These are phyloP conservation scores for Microcebus ravelobensis DNA, from an alignment of 2,113 vertebrate species.

Conservation along the genomic window DNA sequence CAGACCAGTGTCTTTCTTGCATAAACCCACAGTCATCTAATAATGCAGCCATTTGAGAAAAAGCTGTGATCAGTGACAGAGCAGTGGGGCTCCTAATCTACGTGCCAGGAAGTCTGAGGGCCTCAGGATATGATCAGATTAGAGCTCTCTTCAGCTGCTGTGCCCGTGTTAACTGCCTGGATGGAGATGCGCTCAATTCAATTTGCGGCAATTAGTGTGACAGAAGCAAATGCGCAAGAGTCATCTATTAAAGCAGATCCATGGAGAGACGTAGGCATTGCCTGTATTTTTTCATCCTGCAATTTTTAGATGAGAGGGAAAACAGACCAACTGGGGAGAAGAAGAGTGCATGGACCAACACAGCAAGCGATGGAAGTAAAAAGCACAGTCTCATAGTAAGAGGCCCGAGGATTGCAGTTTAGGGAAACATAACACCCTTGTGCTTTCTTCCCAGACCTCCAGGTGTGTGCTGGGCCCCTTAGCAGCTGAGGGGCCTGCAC, in stretches of 20 bases:
- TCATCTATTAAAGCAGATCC: not conserved
- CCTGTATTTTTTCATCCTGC: not conserved
- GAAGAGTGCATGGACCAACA: rapidly evolving
- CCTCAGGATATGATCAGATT: constrained; percentile 53
- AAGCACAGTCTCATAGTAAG: not conserved
- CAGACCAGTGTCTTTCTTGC: not conserved
- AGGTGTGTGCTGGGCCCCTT: not conserved
- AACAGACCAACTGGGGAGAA: not conserved
- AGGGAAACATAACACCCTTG: not conserved
- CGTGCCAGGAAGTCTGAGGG: constrained; percentile 55
- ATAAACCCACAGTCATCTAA: not conserved
- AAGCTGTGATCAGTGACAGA: not conserved
- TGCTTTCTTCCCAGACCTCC: not conserved
- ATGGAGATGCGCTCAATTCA: constrained; percentile 49
- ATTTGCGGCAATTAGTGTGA: constrained; percentile 63
- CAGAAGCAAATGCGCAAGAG: constrained; percentile 38
- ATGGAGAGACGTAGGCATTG: not conserved
- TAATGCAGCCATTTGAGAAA: constrained; percentile 26
- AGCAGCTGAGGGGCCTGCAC: not conserved
- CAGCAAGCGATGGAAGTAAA: not conserved
- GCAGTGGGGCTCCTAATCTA: not conserved
- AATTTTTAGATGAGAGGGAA: constrained; percentile 21
- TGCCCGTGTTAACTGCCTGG: constrained; percentile 31
- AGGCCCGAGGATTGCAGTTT: no score
- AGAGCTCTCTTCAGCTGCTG: constrained; percentile 23